Percentiles rank a stretch among this genome's conserved stretches.
phyloP scores from a whole-genome alignment of 2,888 invertebrate species.

The Pantelozetes paolii region DNA sequence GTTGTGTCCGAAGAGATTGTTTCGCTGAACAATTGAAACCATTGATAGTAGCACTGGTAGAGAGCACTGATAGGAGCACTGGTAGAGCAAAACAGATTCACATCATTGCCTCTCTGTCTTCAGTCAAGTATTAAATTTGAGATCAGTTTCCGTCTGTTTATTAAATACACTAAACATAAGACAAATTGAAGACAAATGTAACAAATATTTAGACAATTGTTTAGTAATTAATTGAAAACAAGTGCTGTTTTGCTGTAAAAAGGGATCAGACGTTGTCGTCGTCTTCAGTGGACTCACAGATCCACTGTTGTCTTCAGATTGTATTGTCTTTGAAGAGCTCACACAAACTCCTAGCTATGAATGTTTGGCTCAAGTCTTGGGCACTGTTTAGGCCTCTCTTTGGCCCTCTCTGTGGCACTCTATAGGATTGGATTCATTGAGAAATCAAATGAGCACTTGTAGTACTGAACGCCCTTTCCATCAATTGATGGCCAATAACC shows the following conservation, averaged over 20 bases:
- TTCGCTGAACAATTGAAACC: background rate
- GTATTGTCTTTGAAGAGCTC: background rate
- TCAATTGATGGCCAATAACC: constrained; percentile 36
- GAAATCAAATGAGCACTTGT: background rate
- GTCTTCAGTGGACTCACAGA: background rate
- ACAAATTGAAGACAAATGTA: background rate
- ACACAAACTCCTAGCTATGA: no score
- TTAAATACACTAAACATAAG: background rate
- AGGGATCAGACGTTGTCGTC: no score
- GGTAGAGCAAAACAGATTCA: constrained; percentile 14
- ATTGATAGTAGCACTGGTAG: background rate
- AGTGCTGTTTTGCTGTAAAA: background rate
- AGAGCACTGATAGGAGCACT: background rate
- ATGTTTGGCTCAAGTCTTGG: background rate
- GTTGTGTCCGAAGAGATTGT: constrained; percentile 8
- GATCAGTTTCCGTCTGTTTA: constrained; percentile 17
- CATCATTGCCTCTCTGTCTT: background rate
- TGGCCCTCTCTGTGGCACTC: constrained; percentile 2
- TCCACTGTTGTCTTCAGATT: background rate
- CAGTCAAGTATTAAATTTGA: constrained; percentile 17
- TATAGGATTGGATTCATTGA: constrained; percentile 22
- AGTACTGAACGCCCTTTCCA: constrained; percentile 26
- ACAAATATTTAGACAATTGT: background rate
- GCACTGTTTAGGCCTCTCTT: background rate
- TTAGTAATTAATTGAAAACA: background rate